Percentiles rank a stretch among this genome's conserved stretches.
phyloP scores from a whole-genome alignment of 2,113 vertebrate species.

The Egretta garzetta region DNA sequence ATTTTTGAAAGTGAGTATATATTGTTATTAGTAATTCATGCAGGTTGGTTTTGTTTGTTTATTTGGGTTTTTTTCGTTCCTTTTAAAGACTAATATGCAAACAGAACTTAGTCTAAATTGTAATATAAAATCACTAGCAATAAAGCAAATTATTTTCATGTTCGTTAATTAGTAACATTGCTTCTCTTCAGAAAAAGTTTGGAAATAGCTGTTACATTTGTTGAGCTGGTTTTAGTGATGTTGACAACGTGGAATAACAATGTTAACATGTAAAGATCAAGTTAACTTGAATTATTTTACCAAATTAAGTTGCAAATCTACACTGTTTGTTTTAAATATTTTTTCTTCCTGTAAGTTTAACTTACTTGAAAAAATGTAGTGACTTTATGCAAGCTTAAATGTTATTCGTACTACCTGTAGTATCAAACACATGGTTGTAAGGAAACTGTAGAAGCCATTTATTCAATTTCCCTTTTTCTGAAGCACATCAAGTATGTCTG shows the following conservation, averaged over 20 bases:
- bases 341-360: neutral
- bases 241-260: neutral
- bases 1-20: neutral
- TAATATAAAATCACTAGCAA: neutral
- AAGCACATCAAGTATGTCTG: neutral
- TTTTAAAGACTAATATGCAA: neutral
- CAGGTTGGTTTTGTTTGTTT: neutral
- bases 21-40: neutral
- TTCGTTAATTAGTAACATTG: neutral
- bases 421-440: neutral
- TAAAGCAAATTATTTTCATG: neutral
- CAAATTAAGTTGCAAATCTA: neutral
- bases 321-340: neutral
- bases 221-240: neutral
- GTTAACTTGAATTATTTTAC: neutral
- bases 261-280: neutral
- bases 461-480: neutral
- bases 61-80: neutral
- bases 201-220: neutral
- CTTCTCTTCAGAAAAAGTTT: neutral
- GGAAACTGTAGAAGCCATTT: neutral
- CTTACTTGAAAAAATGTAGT: neutral
- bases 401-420: neutral
- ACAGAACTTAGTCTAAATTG: neutral
- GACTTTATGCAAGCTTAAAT: neutral